These are phyloP conservation scores for Gymnothorax reevesii DNA, from an alignment of 2,797 vertebrate species.

Conservation along the genomic window DNA sequence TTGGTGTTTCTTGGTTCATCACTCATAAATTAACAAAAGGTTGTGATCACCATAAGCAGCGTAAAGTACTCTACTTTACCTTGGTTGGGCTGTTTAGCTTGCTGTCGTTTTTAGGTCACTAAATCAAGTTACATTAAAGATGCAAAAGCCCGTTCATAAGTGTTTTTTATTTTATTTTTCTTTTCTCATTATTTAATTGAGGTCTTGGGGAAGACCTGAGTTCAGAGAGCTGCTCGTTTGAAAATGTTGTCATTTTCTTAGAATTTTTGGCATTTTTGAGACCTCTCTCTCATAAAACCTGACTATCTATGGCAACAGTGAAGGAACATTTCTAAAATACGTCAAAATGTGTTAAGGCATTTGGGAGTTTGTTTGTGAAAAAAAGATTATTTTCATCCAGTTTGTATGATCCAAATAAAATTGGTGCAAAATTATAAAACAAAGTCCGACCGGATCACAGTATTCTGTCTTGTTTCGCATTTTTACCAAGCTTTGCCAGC, in stretches of 20 bases:
- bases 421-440: too few relatives aligned
- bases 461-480: too few relatives aligned
- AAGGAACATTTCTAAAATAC: too few relatives aligned
- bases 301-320: too few relatives aligned
- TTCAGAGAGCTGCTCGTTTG: background rate
- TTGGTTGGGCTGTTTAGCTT: background rate
- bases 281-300: too few relatives aligned
- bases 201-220: background rate
- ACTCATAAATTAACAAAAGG: background rate
- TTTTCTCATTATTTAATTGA: background rate
- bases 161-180: background rate
- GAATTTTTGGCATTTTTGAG: too few relatives aligned
- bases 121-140: background rate
- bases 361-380: too few relatives aligned
- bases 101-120: background rate
- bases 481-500: too few relatives aligned
- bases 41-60: background rate
- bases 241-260: background rate
- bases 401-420: too few relatives aligned
- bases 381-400: too few relatives aligned
- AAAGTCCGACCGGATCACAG: too few relatives aligned
- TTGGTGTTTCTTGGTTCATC: background rate
- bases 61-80: background rate
- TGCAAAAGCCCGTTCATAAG: background rate
- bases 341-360: background rate